Percentiles rank a stretch among this genome's conserved stretches.
Conservation (phyloP, 2,797 vertebrate genomes). For the Helarctos malayanus region DNA sequence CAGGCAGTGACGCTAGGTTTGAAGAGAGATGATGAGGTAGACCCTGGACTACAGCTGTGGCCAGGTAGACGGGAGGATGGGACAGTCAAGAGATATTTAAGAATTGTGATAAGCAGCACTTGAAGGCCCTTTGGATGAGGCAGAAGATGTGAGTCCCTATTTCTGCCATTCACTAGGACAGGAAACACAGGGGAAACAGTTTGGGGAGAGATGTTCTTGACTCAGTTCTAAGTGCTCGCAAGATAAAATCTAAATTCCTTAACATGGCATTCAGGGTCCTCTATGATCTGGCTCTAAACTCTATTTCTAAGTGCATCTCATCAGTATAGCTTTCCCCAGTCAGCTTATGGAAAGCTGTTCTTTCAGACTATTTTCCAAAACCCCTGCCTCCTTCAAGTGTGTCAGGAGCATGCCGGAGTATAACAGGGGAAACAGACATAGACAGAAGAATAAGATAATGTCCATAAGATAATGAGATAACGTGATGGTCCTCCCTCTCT, state of each 20-base stretch:
- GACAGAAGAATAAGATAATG: neutral
- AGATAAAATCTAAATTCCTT: conserved; percentile 30
- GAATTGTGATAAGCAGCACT: neutral
- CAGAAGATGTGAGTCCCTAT: neutral
- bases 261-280: neutral
- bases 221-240: neutral
- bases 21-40: neutral
- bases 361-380: conserved; percentile 47
- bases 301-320: neutral
- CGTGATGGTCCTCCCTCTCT: neutral
- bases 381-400: neutral
- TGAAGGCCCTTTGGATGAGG: neutral
- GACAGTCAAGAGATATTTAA: neutral
- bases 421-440: neutral
- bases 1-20: neutral
- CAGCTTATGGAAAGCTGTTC: neutral
- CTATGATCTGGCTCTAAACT: neutral
- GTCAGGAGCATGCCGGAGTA: neutral
- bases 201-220: neutral
- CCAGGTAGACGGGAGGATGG: neutral
- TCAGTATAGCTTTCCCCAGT: neutral
- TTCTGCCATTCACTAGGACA: neutral
- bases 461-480: neutral
- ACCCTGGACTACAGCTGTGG: neutral
- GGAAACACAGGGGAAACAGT: neutral